A percentile compares a stretch with the other conserved stretches of the same genome.
Evolutionary conservation across 2,888 invertebrate species (phyloP).

Genomic region (Trilocha varians): DNA sequence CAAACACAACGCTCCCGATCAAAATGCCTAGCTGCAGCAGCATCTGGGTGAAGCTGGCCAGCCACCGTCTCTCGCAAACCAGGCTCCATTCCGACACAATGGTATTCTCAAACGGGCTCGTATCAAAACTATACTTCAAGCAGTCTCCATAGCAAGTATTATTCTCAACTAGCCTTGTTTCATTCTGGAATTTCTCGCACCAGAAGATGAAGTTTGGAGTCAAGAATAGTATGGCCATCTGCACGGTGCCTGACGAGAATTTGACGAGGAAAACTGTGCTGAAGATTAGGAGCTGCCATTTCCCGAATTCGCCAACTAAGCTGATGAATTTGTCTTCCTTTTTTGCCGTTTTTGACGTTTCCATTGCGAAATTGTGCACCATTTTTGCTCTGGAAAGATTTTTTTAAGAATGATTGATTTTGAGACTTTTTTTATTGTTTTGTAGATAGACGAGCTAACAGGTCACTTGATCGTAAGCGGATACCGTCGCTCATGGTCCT

Average conservation of each 20-base stretch:
- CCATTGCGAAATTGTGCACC: constrained; percentile 30
- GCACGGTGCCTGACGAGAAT: constrained; percentile 85
- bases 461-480: no score
- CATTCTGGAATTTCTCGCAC: constrained; percentile 51
- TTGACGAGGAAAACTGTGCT: constrained; percentile 78
- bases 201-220: constrained; percentile 75
- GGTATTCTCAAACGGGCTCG: constrained; percentile 77
- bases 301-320: constrained; percentile 69
- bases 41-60: constrained; percentile 81
- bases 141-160: constrained; percentile 71
- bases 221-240: constrained; percentile 81
- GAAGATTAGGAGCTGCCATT: constrained; percentile 80
- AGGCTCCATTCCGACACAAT: constrained; percentile 84
- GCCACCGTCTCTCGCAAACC: constrained; percentile 76
- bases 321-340: constrained; percentile 48
- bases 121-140: constrained; percentile 71
- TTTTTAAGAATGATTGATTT: no score
- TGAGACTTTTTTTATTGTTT: no score
- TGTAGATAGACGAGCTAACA: no score
- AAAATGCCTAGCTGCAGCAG: constrained; percentile 82
- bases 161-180: constrained; percentile 29
- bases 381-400: constrained; percentile 21
- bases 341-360: constrained; percentile 16
- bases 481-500: no score
- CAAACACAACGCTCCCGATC: constrained; percentile 80